Percentiles rank a stretch among this genome's conserved stretches.
Conservation (phyloP, 2,797 vertebrate genomes). For the Cyprinella venusta region DNA sequence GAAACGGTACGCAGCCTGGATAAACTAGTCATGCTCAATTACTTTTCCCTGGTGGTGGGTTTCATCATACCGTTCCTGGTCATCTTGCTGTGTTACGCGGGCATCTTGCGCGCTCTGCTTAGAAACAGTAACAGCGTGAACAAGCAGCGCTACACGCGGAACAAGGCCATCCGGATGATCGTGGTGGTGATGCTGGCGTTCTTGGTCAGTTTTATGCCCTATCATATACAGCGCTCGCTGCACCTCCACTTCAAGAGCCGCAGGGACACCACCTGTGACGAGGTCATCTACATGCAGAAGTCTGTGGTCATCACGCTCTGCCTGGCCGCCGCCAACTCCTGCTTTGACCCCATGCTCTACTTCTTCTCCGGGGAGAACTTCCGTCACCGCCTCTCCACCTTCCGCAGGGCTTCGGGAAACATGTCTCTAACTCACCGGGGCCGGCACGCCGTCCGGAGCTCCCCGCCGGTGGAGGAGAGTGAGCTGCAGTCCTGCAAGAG, state of each 20-base stretch:
- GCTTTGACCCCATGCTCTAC: conserved; percentile 93
- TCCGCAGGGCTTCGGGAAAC: conserved; percentile 70
- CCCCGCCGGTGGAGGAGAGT: conserved; percentile 24
- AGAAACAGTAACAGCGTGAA: conserved; percentile 71
- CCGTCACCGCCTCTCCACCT: conserved; percentile 81
- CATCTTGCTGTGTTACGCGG: conserved; percentile 88
- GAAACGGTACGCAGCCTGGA: not conserved
- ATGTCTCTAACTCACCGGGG: not conserved
- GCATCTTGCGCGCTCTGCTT: conserved; percentile 85
- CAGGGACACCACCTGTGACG: conserved; percentile 66
- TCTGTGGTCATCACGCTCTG: conserved; percentile 89
- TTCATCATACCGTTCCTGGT: conserved; percentile 87
- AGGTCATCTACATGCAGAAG: conserved; percentile 84
- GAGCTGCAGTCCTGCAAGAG: conserved; percentile 39
- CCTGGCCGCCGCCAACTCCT: conserved; percentile 91
- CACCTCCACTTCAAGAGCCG: conserved; percentile 79
- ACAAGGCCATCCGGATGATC: conserved; percentile 90
- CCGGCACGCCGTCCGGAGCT: not conserved
- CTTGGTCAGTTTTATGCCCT: conserved; percentile 90
- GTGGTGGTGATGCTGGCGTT: conserved; percentile 87
- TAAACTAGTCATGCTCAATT: conserved; percentile 79
- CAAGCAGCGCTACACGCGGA: conserved; percentile 74
- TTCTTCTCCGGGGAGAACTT: conserved; percentile 95
- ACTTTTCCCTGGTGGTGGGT: conserved; percentile 84
- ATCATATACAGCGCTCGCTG: conserved; percentile 90